A percentile compares a stretch with the other conserved stretches of the same genome.
These are phyloP conservation scores for Dissostichus mawsoni DNA, from an alignment of 2,113 vertebrate species.

Conservation along the genomic window DNA sequence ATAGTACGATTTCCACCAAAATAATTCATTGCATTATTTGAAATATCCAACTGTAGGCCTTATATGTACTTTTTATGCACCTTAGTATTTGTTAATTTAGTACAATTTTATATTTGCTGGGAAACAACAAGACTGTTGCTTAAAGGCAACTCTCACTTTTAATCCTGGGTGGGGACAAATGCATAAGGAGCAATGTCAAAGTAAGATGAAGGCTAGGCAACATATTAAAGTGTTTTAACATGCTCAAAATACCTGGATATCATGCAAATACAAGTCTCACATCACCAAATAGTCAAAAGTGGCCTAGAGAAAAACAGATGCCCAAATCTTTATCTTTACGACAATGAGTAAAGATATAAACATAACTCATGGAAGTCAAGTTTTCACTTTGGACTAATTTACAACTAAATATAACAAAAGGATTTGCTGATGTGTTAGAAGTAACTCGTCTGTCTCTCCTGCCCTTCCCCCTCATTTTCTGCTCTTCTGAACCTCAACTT, in stretches of 20 bases:
- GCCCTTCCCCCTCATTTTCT: slow-evolving; percentile 53
- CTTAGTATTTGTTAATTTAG: background rate
- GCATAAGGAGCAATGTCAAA: background rate
- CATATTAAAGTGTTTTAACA: background rate
- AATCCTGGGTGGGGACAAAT: background rate
- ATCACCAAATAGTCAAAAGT: background rate
- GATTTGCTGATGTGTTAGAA: background rate
- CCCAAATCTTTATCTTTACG: too few species aligned
- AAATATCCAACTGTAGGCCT: background rate
- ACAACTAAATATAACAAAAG: background rate
- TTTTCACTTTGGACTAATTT: background rate
- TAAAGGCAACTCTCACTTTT: background rate
- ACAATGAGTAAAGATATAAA: background rate
- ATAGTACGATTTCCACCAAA: background rate
- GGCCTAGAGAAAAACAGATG: too few species aligned
- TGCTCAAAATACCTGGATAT: background rate
- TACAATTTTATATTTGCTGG: background rate
- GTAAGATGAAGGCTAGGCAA: background rate
- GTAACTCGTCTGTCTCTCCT: slow-evolving; percentile 3
- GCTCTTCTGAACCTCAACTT: slow-evolving; percentile 71
- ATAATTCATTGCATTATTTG: background rate
- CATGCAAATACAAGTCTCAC: background rate
- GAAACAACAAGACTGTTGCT: background rate
- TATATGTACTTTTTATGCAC: background rate
- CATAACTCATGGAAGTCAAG: background rate